A percentile compares a stretch with the other conserved stretches of the same genome.
Evolutionary conservation across 2,113 vertebrate genomes (phyloP).

Genomic region (Mohoua ochrocephala): DNA sequence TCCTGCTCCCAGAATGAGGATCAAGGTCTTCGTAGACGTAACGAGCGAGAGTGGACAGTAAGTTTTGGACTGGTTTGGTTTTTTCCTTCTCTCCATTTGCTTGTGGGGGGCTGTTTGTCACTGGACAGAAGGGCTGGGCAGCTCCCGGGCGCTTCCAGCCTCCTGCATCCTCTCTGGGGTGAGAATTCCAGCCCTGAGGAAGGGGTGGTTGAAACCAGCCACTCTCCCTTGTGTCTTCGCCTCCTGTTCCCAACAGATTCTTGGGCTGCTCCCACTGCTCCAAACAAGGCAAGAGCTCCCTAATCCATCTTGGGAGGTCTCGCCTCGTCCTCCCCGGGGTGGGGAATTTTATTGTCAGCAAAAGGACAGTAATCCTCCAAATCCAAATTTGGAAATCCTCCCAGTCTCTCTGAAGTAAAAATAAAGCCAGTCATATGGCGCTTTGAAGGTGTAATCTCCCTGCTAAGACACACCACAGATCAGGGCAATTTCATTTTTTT

Average conservation of each 20-base stretch:
- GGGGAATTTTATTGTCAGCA: conserved; percentile 28
- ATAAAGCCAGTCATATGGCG: conserved; percentile 62
- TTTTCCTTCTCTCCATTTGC: neutral
- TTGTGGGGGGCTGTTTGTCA: neutral
- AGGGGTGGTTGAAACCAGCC: neutral
- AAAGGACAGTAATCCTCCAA: conserved; percentile 70
- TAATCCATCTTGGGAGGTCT: conserved; percentile 71
- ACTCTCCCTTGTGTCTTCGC: neutral
- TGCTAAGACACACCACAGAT: neutral
- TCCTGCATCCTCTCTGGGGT: neutral
- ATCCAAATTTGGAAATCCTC: conserved; percentile 71
- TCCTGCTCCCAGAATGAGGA: conserved; percentile 76
- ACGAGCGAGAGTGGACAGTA: conserved; percentile 79
- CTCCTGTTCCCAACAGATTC: neutral
- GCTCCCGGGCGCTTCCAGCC: neutral
- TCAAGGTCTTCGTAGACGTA: conserved; percentile 83
- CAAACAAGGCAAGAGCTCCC: neutral
- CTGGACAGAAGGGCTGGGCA: neutral
- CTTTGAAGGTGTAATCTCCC: conserved; percentile 63
- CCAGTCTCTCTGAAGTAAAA: conserved; percentile 64
- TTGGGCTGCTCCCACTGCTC: neutral
- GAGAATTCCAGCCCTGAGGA: neutral
- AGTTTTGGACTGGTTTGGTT: conserved; percentile 61
- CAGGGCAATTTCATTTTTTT: neutral
- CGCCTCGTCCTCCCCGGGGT: neutral